Evolutionary conservation across 2,888 invertebrate genomes (phyloP), one percentile per base, ranked within the genome.

Genomic region (Xestobium rufovillosum): DNA sequence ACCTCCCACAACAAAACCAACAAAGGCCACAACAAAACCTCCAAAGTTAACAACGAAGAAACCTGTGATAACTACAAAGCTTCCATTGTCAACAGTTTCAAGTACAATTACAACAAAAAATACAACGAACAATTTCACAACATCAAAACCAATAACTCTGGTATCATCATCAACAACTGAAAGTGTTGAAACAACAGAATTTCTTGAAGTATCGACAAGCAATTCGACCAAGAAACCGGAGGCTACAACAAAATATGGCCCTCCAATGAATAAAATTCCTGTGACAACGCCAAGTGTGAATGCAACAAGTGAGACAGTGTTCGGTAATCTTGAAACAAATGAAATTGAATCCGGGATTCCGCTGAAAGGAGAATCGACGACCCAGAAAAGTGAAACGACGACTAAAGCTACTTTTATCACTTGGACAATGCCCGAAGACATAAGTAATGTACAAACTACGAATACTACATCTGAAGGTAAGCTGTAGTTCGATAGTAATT

Each of bases 361-460:
- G 3, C 29, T 36, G 15, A 34, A 43, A 35, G 37, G 41, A 17
- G 40, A 38, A 11, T 42, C 49, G 9, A 37, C 41, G 25, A 45
- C 42, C 3, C 38, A 49, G 3, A 49, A 52, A 16, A 49, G 42
- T 23, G 36, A 52, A 11, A 50, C 60, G 8, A 58, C 63, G 1
- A 61, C 61, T 0, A 48, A 60, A 13, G 63, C 66, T 1, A 61
- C 65, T 4, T 46, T 72, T 8, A 66, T 71, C 4, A 72, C 71
- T 1, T 72, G 72, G 72, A 66, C 69, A 1, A 64, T 68, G 1
- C 61, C 60, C 33, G 65, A 68, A 11, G 65, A 63, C 33, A 61
- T 61, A 13, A 53, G 30, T 43, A 52, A 43, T 17, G 59, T 53
- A 19, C 11, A 41, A n/a, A 39, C 35, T 28, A 36, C 33, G 26